A percentile compares a stretch with the other conserved stretches of the same genome.
phyloP scores from a whole-genome alignment of 2,113 vertebrate species.

The Pithys albifrons region DNA sequence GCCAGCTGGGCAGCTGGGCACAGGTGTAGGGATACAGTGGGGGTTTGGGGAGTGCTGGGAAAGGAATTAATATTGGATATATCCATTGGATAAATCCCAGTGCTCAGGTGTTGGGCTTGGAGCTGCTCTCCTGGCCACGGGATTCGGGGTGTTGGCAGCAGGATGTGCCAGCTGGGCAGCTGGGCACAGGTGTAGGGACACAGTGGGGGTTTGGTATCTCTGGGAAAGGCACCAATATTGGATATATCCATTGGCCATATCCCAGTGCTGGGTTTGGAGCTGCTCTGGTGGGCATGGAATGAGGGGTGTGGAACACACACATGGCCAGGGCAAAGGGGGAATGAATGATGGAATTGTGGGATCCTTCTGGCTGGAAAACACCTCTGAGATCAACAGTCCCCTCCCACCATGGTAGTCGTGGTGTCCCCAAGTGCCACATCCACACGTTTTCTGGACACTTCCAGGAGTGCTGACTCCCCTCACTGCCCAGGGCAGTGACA shows the following conservation, averaged over 20 bases:
- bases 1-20: no score
- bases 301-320: neutral
- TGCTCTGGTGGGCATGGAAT: neutral
- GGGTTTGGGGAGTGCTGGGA: no score
- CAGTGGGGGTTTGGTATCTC: no score
- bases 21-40: no score
- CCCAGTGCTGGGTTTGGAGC: neutral
- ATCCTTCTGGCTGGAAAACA: neutral
- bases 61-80: neutral
- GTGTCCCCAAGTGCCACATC: neutral
- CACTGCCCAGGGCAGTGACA: neutral
- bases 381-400: neutral
- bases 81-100: neutral
- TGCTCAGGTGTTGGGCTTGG: neutral
- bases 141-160: neutral
- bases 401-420: neutral
- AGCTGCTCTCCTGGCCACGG: neutral
- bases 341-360: rapidly evolving
- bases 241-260: neutral
- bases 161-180: no score
- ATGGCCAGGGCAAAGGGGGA: neutral
- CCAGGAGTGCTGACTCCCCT: rapidly evolving
- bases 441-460: neutral
- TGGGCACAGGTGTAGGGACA: no score
- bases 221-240: neutral